Evolutionary conservation across 2,888 invertebrate species (phyloP).

Genomic region (Callyntrura sp.): DNA sequence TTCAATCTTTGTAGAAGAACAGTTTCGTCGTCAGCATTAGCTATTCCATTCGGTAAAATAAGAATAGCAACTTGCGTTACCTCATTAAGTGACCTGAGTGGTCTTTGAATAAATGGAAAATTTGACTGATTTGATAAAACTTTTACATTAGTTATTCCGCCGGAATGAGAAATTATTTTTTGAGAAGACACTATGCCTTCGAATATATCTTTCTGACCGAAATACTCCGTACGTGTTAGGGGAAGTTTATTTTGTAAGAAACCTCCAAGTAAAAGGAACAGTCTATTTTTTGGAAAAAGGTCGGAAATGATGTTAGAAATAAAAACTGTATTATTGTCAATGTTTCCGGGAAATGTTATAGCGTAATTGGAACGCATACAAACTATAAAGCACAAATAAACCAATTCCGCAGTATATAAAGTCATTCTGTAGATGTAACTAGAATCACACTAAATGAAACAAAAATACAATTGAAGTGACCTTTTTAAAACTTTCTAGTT

Average conservation of each 20-base stretch:
- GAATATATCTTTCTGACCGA: background rate
- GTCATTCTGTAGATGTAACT: too few species aligned
- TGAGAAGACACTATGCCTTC: background rate
- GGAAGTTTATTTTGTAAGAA: background rate
- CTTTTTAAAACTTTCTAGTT: too few species aligned
- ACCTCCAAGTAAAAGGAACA: background rate
- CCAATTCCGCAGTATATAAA: too few species aligned
- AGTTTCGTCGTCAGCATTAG: background rate
- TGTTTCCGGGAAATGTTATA: too few species aligned
- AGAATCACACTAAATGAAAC: too few species aligned
- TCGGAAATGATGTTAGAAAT: too few species aligned
- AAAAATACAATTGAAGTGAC: too few species aligned
- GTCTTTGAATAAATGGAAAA: background rate
- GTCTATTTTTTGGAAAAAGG: background rate
- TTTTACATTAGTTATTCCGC: constrained; percentile 6
- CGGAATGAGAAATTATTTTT: constrained; percentile 42
- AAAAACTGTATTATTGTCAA: too few species aligned
- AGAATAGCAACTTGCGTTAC: constrained; percentile 32
- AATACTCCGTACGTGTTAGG: background rate
- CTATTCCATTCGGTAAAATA: constrained; percentile 31
- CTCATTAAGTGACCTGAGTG: constrained; percentile 7
- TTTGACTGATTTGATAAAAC: background rate
- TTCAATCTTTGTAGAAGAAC: constrained; percentile 29
- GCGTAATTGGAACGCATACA: too few species aligned
- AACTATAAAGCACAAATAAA: too few species aligned